Evolutionary conservation across 2,113 vertebrate genomes (phyloP).

Genomic region (Apaloderma vittatum): DNA sequence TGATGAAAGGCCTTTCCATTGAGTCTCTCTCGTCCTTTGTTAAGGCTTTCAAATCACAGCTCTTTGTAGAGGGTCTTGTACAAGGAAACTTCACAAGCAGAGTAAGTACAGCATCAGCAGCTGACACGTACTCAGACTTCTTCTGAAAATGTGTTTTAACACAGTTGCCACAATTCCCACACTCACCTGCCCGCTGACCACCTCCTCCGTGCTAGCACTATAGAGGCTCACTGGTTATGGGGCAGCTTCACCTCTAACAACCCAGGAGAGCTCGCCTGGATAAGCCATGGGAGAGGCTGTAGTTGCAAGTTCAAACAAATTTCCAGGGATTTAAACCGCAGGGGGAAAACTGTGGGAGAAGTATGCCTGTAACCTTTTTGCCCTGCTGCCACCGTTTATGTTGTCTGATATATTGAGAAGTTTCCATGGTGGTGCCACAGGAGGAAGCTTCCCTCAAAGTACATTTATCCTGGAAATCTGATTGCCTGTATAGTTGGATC

Average conservation of each 20-base stretch:
- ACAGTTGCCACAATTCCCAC: accelerated
- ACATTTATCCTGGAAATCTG: background rate
- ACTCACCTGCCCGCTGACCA: background rate
- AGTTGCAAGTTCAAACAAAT: background rate
- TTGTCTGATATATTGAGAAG: background rate
- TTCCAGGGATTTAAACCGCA: background rate
- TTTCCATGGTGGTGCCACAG: accelerated
- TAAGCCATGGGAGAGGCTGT: background rate
- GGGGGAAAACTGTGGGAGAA: background rate
- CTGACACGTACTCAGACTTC: accelerated
- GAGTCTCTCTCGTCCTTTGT: slow-evolving; percentile 87
- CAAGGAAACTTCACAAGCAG: slow-evolving; percentile 93
- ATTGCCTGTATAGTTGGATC: background rate
- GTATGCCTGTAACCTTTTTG: background rate
- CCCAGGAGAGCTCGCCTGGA: accelerated
- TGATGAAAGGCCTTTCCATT: slow-evolving; percentile 86
- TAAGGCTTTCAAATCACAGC: slow-evolving; percentile 86
- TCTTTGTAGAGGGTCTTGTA: slow-evolving; percentile 91
- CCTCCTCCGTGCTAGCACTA: background rate
- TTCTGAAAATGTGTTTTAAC: background rate
- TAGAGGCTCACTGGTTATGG: accelerated
- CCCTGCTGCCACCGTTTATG: background rate
- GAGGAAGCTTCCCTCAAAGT: background rate
- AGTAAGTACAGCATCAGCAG: slow-evolving; percentile 79
- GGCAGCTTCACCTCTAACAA: background rate